phyloP scores from a whole-genome alignment of 2,113 vertebrate genomes.

The Psittacara wagleri region DNA sequence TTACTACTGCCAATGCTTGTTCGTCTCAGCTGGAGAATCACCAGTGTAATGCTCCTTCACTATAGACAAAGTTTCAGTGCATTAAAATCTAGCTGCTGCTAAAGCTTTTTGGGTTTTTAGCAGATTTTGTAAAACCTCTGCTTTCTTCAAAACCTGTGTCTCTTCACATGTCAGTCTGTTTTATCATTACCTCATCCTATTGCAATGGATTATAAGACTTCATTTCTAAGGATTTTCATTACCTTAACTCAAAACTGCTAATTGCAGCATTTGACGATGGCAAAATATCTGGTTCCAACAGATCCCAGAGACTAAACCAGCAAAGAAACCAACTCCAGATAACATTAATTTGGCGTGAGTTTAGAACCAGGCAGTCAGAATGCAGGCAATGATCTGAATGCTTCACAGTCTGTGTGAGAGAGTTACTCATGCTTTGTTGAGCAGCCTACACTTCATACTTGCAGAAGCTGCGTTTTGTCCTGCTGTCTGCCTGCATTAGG shows the following conservation, averaged over 20 bases:
- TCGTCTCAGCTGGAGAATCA: background rate
- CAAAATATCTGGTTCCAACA: background rate
- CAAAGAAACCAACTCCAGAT: background rate
- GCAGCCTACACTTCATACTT: constrained; percentile 27
- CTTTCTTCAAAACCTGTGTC: background rate
- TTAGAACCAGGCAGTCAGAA: background rate
- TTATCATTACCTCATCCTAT: background rate
- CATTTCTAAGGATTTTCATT: background rate
- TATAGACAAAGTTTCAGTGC: background rate
- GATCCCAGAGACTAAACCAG: background rate
- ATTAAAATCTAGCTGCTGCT: background rate
- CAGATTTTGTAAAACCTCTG: background rate
- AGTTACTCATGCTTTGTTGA: background rate
- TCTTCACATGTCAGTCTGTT: background rate
- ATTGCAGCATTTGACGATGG: background rate
- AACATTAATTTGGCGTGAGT: background rate
- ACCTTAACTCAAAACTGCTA: background rate
- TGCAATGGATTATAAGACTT: background rate
- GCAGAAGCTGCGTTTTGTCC: constrained; percentile 51
- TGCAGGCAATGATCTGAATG: background rate
- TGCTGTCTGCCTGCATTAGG: constrained; percentile 60
- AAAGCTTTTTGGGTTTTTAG: background rate
- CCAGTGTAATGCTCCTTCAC: background rate
- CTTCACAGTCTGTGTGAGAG: background rate
- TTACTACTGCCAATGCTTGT: background rate